These are phyloP conservation scores for Barypeithes pellucidus DNA, from an alignment of 2,888 invertebrate species.

Conservation along the genomic window DNA sequence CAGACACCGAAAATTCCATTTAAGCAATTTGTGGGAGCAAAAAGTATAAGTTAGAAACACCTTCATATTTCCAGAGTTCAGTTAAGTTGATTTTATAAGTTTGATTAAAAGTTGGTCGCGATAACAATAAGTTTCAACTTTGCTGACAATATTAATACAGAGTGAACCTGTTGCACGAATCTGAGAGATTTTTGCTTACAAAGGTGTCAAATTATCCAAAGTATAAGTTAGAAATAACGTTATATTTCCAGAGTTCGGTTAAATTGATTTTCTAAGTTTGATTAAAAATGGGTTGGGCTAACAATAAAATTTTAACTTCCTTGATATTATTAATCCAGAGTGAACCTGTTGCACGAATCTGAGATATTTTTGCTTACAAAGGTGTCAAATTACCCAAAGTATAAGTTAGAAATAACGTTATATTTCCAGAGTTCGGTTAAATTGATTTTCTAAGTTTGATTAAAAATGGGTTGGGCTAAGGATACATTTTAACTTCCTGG, in stretches of 20 bases:
- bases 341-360: neutral
- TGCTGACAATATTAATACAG: neutral
- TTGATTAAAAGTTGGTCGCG: conserved; percentile 13
- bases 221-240: conserved; percentile 22
- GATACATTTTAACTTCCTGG: conserved; percentile 9
- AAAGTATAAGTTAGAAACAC: conserved; percentile 30
- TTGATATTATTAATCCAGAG: neutral
- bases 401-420: conserved; percentile 23
- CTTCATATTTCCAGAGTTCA: conserved; percentile 26
- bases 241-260: conserved; percentile 22
- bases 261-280: conserved; percentile 18
- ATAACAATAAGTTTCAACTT: conserved; percentile 10
- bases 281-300: neutral
- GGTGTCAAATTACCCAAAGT: neutral
- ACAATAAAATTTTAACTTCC: conserved; percentile 9
- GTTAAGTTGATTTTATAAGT: conserved; percentile 13
- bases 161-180: neutral
- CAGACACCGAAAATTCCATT: conserved; percentile 47
- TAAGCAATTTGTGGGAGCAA: conserved; percentile 45
- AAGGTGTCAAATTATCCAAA: neutral
- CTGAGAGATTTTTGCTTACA: neutral
- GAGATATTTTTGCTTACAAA: neutral
- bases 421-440: conserved; percentile 20
- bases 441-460: conserved; percentile 21
- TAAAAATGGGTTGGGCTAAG: neutral